Evolutionary conservation across 2,888 invertebrate species (phyloP).

Genomic region (Lasioglossum zephyrum): DNA sequence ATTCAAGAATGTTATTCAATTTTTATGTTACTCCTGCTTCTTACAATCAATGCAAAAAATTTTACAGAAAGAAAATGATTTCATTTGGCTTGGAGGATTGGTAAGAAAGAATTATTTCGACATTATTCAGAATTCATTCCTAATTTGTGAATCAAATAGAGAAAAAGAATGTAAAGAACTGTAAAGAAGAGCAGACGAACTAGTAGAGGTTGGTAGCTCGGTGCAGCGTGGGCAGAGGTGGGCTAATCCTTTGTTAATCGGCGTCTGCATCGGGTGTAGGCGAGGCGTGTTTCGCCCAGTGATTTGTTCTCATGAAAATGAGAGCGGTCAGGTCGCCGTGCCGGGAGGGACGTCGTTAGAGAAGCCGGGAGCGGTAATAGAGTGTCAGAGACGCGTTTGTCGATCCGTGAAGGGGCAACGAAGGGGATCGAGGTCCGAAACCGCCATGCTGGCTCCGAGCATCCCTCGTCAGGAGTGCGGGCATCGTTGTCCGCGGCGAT

Average conservation of each 20-base stretch:
- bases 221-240: background rate
- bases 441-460: slow-evolving; percentile 53
- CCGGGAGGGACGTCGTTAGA: slow-evolving; percentile 5
- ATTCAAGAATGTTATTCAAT: too few relatives aligned
- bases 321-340: background rate
- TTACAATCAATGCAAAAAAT: too few relatives aligned
- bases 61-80: too few relatives aligned
- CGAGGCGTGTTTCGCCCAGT: slow-evolving; percentile 2
- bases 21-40: too few relatives aligned
- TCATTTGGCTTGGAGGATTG: too few relatives aligned
- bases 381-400: slow-evolving; percentile 64
- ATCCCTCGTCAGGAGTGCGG: slow-evolving; percentile 59
- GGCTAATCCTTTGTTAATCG: slow-evolving; percentile 2
- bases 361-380: slow-evolving; percentile 45
- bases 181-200: background rate
- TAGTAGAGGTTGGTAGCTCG: background rate
- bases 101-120: too few relatives aligned
- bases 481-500: slow-evolving; percentile 56
- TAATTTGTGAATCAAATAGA: background rate
- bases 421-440: slow-evolving; percentile 54
- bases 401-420: slow-evolving; percentile 67
- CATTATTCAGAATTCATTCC: background rate
- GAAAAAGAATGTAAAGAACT: background rate
- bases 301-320: slow-evolving; percentile 42
- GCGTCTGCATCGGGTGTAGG: background rate